A percentile compares a stretch with the other conserved stretches of the same genome.
Evolutionary conservation across 1,140 invertebrate genomes (phyloP).

Genomic region (Heliconius hermathena): DNA sequence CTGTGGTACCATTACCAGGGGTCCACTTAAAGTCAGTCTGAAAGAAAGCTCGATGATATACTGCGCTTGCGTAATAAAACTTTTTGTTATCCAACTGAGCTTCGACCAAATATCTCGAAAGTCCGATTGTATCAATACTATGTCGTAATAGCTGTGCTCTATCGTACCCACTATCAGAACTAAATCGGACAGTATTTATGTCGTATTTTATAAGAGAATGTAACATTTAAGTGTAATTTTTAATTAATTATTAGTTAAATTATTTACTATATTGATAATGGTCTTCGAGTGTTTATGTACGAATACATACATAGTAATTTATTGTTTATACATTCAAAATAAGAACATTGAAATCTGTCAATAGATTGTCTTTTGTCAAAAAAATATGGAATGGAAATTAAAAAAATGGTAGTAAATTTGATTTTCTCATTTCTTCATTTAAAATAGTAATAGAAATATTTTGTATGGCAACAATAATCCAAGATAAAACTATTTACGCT

Average conservation of each 20-base stretch:
- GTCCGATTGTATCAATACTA: constrained; percentile 60
- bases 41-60: constrained; percentile 49
- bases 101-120: constrained; percentile 68
- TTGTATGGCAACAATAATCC: too few species aligned
- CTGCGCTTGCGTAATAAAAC: constrained; percentile 57
- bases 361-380: too few species aligned
- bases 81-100: constrained; percentile 61
- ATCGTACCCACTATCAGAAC: constrained; percentile 51
- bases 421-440: too few species aligned
- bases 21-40: constrained; percentile 28
- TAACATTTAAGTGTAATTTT: not conserved
- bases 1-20: constrained; percentile 29
- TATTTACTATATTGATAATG: too few species aligned
- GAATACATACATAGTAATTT: too few species aligned
- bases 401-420: too few species aligned
- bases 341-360: too few species aligned
- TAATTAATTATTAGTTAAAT: not conserved
- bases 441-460: too few species aligned
- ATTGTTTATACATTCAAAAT: too few species aligned
- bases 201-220: constrained; percentile 29
- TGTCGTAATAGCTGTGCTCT: constrained; percentile 64
- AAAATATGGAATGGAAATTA: too few species aligned
- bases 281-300: too few species aligned
- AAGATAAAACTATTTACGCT: not conserved
- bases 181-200: constrained; percentile 50